These are phyloP conservation scores for Brachystomella parvula DNA, from an alignment of 1,140 invertebrate species.

Conservation along the genomic window DNA sequence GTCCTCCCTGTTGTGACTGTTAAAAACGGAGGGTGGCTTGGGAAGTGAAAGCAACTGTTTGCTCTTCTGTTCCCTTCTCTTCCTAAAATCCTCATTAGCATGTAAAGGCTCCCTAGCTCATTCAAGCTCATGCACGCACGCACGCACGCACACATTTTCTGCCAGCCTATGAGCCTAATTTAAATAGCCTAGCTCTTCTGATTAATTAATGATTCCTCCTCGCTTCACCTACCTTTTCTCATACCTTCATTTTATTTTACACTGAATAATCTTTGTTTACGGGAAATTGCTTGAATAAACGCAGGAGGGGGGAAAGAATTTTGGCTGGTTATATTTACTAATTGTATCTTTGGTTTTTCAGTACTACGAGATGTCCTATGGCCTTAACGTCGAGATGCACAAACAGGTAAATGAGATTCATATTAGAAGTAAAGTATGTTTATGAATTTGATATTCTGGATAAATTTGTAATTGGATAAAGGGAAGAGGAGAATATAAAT, in stretches of 20 bases:
- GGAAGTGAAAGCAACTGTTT: too few species aligned
- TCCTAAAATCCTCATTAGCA: constrained; percentile 15
- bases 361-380: constrained; percentile 61
- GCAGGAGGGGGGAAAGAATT: too few species aligned
- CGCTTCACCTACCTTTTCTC: constrained; percentile 17
- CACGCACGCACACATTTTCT: background rate
- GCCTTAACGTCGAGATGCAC: constrained; percentile 59
- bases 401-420: constrained; percentile 50
- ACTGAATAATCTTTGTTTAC: too few species aligned
- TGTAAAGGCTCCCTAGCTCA: background rate
- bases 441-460: too few species aligned
- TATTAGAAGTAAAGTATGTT: too few species aligned
- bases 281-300: too few species aligned
- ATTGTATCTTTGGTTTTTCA: constrained; percentile 41
- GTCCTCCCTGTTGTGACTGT: background rate
- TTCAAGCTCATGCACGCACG: constrained; percentile 3
- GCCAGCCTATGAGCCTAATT: background rate
- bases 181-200: constrained; percentile 5
- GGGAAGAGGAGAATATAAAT: too few species aligned
- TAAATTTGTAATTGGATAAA: too few species aligned
- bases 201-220: constrained; percentile 31
- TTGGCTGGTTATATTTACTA: constrained; percentile 28
- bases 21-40: too few species aligned
- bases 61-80: too few species aligned
- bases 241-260: background rate